Percentiles rank a stretch among this genome's conserved stretches.
Evolutionary conservation across 2,113 vertebrate genomes (phyloP).

Genomic region (Bungarus multicinctus): DNA sequence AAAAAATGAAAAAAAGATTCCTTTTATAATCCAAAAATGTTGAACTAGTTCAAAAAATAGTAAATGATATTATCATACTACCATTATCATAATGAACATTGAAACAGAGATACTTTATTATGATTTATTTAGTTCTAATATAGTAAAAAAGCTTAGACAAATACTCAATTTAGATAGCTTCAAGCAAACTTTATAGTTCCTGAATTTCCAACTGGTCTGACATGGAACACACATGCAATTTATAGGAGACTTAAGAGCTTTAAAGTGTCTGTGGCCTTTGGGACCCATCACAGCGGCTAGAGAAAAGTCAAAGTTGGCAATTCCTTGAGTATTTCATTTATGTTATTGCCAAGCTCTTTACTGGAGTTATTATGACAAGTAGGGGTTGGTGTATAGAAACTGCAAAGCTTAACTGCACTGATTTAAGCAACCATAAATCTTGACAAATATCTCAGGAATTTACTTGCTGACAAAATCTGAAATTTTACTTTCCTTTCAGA

Average conservation of each 20-base stretch:
- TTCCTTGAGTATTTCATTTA: neutral
- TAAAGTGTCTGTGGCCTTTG: neutral
- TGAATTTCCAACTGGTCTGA: neutral
- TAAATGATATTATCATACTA: neutral
- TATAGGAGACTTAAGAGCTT: neutral
- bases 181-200: neutral
- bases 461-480: neutral
- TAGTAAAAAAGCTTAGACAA: neutral
- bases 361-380: neutral
- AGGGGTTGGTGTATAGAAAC: neutral
- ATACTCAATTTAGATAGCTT: neutral
- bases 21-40: neutral
- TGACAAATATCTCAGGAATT: neutral
- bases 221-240: neutral
- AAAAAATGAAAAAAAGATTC: neutral
- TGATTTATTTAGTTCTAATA: neutral
- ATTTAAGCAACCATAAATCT: neutral
- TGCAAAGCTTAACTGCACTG: neutral
- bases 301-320: neutral
- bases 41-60: neutral
- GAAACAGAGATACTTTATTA: neutral
- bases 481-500: neutral
- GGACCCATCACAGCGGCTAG: neutral
- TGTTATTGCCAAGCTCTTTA: neutral
- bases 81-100: neutral